phyloP scores from a whole-genome alignment of 1,140 invertebrate species.

The Drosophila repletoides region DNA sequence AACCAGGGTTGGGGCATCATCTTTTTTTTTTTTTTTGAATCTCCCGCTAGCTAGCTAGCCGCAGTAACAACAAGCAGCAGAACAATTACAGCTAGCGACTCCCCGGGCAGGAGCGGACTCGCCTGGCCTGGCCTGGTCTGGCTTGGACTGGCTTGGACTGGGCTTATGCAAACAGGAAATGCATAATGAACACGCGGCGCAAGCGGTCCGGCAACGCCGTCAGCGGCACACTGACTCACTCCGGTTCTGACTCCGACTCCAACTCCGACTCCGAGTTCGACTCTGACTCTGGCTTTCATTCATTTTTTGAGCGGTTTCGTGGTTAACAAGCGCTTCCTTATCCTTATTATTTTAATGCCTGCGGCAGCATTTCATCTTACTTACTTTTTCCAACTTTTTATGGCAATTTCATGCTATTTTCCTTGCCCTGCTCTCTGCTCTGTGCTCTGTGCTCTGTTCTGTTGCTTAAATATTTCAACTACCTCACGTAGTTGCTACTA shows the following conservation, averaged over 20 bases:
- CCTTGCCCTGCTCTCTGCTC: too few species aligned
- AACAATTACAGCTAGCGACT: constrained; percentile 65
- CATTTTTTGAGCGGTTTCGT: constrained; percentile 79
- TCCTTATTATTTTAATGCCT: constrained; percentile 81
- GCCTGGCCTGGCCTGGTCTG: neutral
- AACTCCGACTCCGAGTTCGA: constrained; percentile 8
- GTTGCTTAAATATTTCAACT: constrained; percentile 76
- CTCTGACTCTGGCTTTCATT: constrained; percentile 53
- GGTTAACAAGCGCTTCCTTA: constrained; percentile 80
- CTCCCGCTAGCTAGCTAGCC: too few species aligned
- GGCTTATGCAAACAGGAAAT: constrained; percentile 78
- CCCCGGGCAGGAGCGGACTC: constrained; percentile 29
- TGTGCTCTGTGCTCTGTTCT: too few species aligned
- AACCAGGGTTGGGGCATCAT: constrained; percentile 14
- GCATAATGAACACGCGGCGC: constrained; percentile 74
- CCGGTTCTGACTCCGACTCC: constrained; percentile 27
- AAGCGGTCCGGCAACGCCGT: constrained; percentile 38
- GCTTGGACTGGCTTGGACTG: constrained; percentile 2
- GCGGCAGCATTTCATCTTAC: constrained; percentile 77
- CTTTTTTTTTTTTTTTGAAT: neutral
- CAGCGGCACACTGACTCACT: constrained; percentile 49
- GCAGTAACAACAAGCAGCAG: constrained; percentile 41
- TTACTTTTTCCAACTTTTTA: constrained; percentile 56
- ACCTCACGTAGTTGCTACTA: constrained; percentile 33
- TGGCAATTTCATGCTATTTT: constrained; percentile 38